Evolutionary conservation across 2,888 invertebrate genomes (phyloP).

Genomic region (Pollenia angustigena): DNA sequence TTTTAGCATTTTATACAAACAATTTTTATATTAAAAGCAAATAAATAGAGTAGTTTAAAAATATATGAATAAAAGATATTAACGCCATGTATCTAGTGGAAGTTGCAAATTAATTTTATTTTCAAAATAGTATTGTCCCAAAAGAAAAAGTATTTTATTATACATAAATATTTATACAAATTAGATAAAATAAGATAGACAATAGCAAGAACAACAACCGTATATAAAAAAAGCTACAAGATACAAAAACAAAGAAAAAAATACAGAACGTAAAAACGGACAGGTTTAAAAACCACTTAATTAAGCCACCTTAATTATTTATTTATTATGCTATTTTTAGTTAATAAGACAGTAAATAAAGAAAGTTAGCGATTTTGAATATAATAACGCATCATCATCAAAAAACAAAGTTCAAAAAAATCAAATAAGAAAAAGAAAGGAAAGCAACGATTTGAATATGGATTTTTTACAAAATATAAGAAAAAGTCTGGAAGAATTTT

Average conservation of each 20-base stretch:
- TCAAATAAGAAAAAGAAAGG: slow-evolving; percentile 9
- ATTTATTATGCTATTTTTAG: slow-evolving; percentile 24
- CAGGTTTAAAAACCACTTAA: slow-evolving; percentile 29
- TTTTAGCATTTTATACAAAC: background rate
- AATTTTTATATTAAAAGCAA: background rate
- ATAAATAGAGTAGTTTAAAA: background rate
- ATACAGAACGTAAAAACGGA: background rate
- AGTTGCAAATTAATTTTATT: background rate
- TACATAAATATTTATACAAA: slow-evolving; percentile 8
- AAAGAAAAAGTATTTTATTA: background rate
- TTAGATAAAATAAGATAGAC: background rate
- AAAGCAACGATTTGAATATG: slow-evolving; percentile 75
- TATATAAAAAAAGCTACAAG: background rate
- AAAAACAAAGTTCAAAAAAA: background rate
- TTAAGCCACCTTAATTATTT: slow-evolving; percentile 16
- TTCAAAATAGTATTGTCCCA: background rate
- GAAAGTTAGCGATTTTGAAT: slow-evolving; percentile 22
- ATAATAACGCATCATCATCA: slow-evolving; percentile 18
- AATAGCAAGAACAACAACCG: slow-evolving; percentile 6
- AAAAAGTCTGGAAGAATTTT: slow-evolving; percentile 77
- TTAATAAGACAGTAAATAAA: slow-evolving; percentile 16
- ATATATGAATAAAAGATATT: background rate
- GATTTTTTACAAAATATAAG: slow-evolving; percentile 78
- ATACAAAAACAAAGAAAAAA: background rate
- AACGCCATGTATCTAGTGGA: slow-evolving; percentile 1